Percentiles rank a stretch among this genome's conserved stretches.
Conservation (phyloP, 2,797 vertebrate species). For the Acanthopagrus latus region DNA sequence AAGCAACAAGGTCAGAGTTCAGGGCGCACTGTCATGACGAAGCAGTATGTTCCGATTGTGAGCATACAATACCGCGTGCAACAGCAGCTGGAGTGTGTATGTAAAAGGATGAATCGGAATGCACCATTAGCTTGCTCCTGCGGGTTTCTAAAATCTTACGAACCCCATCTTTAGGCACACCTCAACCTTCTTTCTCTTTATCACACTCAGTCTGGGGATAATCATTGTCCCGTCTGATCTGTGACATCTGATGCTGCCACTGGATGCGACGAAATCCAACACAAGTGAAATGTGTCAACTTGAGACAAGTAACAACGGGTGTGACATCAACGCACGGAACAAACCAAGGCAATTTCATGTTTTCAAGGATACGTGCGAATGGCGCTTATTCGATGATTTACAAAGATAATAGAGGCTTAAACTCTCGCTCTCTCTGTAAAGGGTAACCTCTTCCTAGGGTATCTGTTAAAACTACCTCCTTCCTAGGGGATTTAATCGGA, state of each 20-base stretch:
- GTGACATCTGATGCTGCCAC: slow-evolving; percentile 2
- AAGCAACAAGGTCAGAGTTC: no score
- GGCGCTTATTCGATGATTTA: neutral
- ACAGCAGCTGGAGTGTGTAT: no score
- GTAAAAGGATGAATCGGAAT: no score
- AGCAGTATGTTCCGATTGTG: no score
- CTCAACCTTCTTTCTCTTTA: neutral
- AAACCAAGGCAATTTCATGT: neutral
- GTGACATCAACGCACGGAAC: neutral
- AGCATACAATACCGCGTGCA: no score
- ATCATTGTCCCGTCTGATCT: slow-evolving; percentile 1
- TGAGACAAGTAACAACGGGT: neutral
- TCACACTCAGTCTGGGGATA: neutral
- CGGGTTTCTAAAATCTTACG: no score
- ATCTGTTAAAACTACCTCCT: neutral
- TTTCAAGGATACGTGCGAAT: neutral
- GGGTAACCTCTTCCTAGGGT: neutral
- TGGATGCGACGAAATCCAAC: neutral
- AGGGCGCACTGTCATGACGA: no score
- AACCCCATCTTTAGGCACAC: no score
- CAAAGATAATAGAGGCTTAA: no score
- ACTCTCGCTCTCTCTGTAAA: neutral
- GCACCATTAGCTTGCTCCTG: no score
- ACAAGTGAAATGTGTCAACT: slow-evolving; percentile 1
- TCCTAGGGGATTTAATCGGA: neutral